Base-by-base conservation (phyloP, 2,797 vertebrate species). In the Cyprinella venusta region DNA sequence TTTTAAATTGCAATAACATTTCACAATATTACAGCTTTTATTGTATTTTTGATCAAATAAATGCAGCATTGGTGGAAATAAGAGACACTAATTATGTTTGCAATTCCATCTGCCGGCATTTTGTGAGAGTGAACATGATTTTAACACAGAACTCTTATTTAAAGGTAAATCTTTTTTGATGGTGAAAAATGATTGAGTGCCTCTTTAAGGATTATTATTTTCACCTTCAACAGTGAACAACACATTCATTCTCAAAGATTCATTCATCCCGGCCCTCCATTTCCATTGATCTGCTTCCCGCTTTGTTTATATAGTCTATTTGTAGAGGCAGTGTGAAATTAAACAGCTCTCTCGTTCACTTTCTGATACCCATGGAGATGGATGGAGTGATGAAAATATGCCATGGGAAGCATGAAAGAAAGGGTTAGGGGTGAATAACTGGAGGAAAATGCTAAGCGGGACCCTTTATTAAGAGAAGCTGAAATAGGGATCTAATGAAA, bases 311-410 rank as follows among this genome's bases (percentile, higher is more conserved):
- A 61, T 79, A 79, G 42, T 88, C 86, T 81, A 64, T 82, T 85
- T 83, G 76, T 89, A 80, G 85, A 87, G 82, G 48, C 65, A 79
- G 81, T 87, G 85, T 90, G 89, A 89, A 87, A 88, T 87, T 79
- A 77, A 83, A 85, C 86, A 83, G 84, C 71, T 84, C 79, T 64
- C 59, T 70, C 56, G 4, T 40, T 42, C 70, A 77, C 38, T 63
- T 56, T 82, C 81, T 79, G 76, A 84, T 71, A 75, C 40, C 16
- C 56, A 50, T 67, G 26, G 65, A 81, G 78, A 89, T 63, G 77
- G 70, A 85, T 71, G 69, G 64, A 86, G 68, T 86, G 82, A 81
- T 83, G 83, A 83, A 85, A 87, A 85, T 83, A 79, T 83, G 70
- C 69, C n/a, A 26, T 12, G 50, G 59, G 18, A 76, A 61, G 45